Conservation (phyloP, 2,888 invertebrate species). For the Ceratothoa steindachneri region DNA sequence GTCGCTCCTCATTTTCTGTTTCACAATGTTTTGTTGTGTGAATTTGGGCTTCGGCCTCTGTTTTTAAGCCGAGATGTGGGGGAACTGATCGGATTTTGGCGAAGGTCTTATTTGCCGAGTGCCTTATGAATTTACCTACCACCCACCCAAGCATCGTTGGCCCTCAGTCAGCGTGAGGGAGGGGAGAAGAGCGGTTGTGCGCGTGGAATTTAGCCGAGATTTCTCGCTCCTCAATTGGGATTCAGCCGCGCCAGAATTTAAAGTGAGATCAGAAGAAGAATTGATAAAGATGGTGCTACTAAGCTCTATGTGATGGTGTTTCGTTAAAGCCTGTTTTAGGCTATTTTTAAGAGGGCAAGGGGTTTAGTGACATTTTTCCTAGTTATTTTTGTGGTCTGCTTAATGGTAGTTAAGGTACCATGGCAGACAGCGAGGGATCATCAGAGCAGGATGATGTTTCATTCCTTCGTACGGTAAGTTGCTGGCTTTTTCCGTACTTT, state of each 20-base stretch:
- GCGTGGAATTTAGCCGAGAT: not conserved
- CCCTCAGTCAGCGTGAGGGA: not conserved
- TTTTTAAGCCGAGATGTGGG: not conserved
- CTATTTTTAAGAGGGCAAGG: too few species aligned
- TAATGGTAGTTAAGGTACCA: slow-evolving; percentile 51
- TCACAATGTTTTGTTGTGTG: too few species aligned
- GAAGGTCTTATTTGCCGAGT: not conserved
- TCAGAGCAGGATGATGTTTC: slow-evolving; percentile 99
- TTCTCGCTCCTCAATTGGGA: not conserved
- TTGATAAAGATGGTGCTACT: not conserved
- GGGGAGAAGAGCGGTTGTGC: not conserved
- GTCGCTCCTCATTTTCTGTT: not conserved
- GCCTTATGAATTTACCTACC: too few species aligned
- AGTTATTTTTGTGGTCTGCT: not conserved
- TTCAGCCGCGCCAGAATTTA: not conserved
- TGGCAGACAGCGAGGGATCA: slow-evolving; percentile 91
- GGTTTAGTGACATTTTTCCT: not conserved
- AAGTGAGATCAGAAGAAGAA: not conserved
- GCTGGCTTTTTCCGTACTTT: too few species aligned
- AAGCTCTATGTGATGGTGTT: not conserved
- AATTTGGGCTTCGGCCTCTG: not conserved
- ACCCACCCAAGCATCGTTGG: not conserved
- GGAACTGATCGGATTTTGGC: not conserved
- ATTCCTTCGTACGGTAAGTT: slow-evolving; percentile 78
- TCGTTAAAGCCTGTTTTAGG: not conserved